Evolutionary conservation across 2,797 vertebrate genomes (phyloP).

Genomic region (Paramormyrops hopkinsi): DNA sequence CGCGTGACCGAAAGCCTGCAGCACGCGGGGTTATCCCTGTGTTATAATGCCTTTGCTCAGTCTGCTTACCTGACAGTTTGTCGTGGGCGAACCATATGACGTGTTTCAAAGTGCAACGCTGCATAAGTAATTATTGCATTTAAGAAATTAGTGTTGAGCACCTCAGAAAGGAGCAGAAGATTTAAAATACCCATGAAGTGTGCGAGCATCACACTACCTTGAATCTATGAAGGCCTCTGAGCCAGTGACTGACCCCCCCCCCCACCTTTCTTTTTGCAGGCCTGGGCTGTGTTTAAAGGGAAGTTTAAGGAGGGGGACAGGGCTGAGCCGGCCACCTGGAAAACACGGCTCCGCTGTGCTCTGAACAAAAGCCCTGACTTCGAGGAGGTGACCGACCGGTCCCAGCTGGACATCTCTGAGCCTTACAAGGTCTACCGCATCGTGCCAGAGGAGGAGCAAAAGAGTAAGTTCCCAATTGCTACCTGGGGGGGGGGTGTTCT

Average conservation of each 20-base stretch:
- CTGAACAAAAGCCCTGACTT: slow-evolving; percentile 99
- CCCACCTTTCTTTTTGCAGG: slow-evolving; percentile 53
- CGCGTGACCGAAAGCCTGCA: background rate
- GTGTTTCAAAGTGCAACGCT: background rate
- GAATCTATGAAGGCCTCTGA: background rate
- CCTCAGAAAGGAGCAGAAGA: background rate
- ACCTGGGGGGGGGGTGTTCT: background rate
- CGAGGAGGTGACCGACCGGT: slow-evolving; percentile 92
- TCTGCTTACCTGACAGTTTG: background rate
- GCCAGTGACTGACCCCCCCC: background rate
- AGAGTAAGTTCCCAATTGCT: slow-evolving; percentile 64
- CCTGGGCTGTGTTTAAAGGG: slow-evolving; percentile 97
- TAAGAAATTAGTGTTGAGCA: background rate
- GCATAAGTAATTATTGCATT: background rate
- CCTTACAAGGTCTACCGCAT: slow-evolving; percentile 98
- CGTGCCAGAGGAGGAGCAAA: slow-evolving; percentile 92
- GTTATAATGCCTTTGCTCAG: background rate
- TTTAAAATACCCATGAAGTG: background rate
- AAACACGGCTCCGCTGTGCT: slow-evolving; percentile 92
- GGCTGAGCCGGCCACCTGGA: slow-evolving; percentile 96
- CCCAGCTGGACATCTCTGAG: slow-evolving; percentile 95
- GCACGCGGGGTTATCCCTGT: background rate
- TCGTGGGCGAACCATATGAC: background rate
- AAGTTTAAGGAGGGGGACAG: slow-evolving; percentile 98
- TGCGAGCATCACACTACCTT: background rate